A percentile compares a stretch with the other conserved stretches of the same genome.
Evolutionary conservation across 1,140 invertebrate species (phyloP).

Genomic region (Meteorus sp.): DNA sequence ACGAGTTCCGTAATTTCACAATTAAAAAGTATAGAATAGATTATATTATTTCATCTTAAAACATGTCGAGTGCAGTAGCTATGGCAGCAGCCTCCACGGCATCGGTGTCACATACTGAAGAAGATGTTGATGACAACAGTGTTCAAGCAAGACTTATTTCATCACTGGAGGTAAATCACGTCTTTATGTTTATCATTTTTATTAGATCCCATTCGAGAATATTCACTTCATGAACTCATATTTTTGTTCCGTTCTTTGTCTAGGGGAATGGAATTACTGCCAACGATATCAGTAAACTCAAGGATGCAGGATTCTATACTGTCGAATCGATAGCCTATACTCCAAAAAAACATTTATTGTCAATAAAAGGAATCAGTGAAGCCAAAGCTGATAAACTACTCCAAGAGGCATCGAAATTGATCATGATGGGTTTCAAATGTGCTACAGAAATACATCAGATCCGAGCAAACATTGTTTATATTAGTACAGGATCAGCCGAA

Average conservation of each 20-base stretch:
- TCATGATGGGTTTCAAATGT: constrained; percentile 97
- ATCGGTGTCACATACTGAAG: constrained; percentile 38
- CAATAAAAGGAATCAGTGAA: constrained; percentile 97
- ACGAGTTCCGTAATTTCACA: too few species aligned
- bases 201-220: background rate
- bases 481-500: constrained; percentile 93
- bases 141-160: constrained; percentile 47
- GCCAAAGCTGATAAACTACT: constrained; percentile 96
- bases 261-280: constrained; percentile 85
- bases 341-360: constrained; percentile 86
- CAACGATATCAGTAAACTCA: constrained; percentile 90
- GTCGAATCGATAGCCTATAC: constrained; percentile 95
- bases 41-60: too few species aligned
- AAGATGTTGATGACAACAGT: constrained; percentile 42
- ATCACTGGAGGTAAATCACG: constrained; percentile 42
- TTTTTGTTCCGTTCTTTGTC: too few species aligned
- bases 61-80: background rate
- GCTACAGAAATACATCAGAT: constrained; percentile 95
- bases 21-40: too few species aligned
- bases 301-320: constrained; percentile 92
- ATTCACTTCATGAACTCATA: constrained; percentile 8
- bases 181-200: background rate
- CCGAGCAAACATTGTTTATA: constrained; percentile 75
- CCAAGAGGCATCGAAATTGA: constrained; percentile 87
- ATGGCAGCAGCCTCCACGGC: constrained; percentile 33